phyloP scores from a whole-genome alignment of 2,797 vertebrate genomes.

The Hypotaenidia philippensis region DNA sequence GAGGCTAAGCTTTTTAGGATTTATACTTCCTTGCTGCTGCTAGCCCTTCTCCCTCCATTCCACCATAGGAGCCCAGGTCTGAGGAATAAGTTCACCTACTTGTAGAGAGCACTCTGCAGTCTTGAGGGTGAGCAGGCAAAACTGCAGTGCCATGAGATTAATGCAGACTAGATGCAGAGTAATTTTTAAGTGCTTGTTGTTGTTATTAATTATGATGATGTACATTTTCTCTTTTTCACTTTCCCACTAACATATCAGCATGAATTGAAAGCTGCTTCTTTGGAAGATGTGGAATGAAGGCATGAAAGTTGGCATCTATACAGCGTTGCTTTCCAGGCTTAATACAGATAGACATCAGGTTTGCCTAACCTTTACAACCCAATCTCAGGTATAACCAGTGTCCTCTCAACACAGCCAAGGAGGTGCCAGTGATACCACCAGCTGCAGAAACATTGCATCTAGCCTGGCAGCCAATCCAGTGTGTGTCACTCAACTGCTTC shows the following conservation, averaged over 20 bases:
- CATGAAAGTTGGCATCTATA: background rate
- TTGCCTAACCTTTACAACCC: background rate
- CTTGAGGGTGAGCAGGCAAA: background rate
- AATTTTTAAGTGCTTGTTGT: background rate
- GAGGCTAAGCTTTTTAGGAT: background rate
- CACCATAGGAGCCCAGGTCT: background rate
- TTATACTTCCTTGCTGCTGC: background rate
- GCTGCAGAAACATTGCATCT: background rate
- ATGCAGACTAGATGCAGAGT: background rate
- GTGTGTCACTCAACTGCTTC: background rate
- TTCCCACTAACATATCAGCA: background rate
- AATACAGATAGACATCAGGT: background rate
- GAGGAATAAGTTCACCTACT: background rate
- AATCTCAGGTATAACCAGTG: background rate
- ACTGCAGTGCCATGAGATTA: background rate
- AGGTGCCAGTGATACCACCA: background rate
- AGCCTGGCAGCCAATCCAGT: background rate
- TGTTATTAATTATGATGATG: background rate
- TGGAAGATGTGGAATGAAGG: background rate
- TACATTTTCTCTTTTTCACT: background rate
- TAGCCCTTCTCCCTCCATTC: background rate
- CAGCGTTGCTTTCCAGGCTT: rapidly evolving
- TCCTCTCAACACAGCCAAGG: background rate
- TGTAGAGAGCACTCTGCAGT: background rate
- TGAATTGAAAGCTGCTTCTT: background rate